phyloP scores from a whole-genome alignment of 37 sponge, comb jelly and placozoan genomes.

The Dysidea cf. avara region DNA sequence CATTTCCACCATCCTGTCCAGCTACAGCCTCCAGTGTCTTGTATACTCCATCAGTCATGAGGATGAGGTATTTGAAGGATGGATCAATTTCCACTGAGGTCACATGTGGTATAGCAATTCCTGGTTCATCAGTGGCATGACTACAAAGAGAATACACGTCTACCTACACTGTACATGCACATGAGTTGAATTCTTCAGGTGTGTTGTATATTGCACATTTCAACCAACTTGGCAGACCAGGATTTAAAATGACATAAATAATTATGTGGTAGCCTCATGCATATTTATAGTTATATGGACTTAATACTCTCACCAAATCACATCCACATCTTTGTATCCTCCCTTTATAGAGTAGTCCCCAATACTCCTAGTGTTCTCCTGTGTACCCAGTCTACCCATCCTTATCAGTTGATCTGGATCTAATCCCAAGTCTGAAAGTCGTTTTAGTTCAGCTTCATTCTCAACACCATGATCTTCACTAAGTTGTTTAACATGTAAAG shows the following conservation, averaged over 20 bases:
- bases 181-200: no score
- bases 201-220: no score
- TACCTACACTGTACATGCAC: no score
- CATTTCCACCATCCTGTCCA: background rate
- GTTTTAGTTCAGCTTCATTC: slow-evolving; percentile 78
- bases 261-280: no score
- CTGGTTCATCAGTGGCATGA: slow-evolving; percentile 48
- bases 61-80: slow-evolving; percentile 53
- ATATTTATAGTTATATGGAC: no score
- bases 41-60: slow-evolving; percentile 90
- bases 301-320: slow-evolving; percentile 65
- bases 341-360: slow-evolving; percentile 89
- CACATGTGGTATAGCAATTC: slow-evolving; percentile 56
- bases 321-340: slow-evolving; percentile 92
- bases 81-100: slow-evolving; percentile 10
- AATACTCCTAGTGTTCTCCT: slow-evolving; percentile 90
- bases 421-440: slow-evolving; percentile 68
- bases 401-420: slow-evolving; percentile 52
- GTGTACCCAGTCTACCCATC: slow-evolving; percentile 72
- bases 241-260: no score
- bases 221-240: no score
- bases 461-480: slow-evolving; percentile 77
- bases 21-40: slow-evolving; percentile 66
- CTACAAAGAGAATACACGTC: no score
- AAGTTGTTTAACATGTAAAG: slow-evolving; percentile 56